Percentiles rank a stretch among this genome's conserved stretches.
These are phyloP conservation scores for Leucoraja ocellata DNA, from an alignment of 2,797 vertebrate genomes.

Conservation along the genomic window DNA sequence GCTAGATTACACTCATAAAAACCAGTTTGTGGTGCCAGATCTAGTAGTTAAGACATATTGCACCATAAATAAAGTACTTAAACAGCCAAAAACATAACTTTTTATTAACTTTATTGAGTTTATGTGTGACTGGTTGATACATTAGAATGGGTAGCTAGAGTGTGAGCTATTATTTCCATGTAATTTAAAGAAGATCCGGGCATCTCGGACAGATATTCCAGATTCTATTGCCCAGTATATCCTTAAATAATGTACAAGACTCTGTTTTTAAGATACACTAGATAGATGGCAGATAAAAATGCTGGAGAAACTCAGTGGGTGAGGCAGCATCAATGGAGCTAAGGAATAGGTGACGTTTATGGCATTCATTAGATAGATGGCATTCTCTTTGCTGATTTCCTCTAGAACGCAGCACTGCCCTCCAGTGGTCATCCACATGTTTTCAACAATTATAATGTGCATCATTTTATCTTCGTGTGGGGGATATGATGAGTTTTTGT, in stretches of 20 bases:
- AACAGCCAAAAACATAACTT: not conserved
- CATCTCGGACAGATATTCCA: not conserved
- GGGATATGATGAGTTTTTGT: not conserved
- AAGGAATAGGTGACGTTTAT: too few relatives aligned
- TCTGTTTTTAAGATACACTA: too few relatives aligned
- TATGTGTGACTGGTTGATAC: not conserved
- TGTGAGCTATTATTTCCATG: not conserved
- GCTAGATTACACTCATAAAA: not conserved
- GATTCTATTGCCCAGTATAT: not conserved
- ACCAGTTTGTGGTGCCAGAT: not conserved
- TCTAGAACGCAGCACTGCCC: not conserved
- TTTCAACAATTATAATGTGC: not conserved
- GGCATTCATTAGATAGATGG: not conserved
- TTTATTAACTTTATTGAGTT: not conserved
- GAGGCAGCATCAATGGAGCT: too few relatives aligned
- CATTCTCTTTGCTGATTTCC: not conserved
- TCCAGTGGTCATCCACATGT: not conserved
- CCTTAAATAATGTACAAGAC: too few relatives aligned
- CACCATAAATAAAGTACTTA: not conserved
- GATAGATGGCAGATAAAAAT: too few relatives aligned
- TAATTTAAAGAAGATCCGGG: not conserved
- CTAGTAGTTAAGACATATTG: too few relatives aligned
- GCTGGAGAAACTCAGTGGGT: too few relatives aligned
- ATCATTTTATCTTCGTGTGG: not conserved
- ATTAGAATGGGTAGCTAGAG: not conserved